Evolutionary conservation across 2,113 vertebrate species (phyloP).

Genomic region (Poecile atricapillus): DNA sequence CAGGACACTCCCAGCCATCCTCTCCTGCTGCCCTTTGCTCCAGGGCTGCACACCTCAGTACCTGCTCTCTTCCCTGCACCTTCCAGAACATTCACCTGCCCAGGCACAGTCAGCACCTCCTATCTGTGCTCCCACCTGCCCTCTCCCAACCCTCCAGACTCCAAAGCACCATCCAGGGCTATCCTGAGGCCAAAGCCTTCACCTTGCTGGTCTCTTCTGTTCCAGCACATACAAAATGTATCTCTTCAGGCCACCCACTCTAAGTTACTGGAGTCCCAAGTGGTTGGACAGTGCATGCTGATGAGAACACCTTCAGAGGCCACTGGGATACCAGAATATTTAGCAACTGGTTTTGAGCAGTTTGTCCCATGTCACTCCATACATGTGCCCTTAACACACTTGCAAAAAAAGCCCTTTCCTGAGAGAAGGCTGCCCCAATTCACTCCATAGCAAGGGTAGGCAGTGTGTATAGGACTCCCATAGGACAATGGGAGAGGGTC

Average conservation of each 20-base stretch:
- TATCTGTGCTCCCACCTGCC: not conserved
- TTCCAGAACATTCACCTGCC: not conserved
- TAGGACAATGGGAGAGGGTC: not conserved
- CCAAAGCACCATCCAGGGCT: not conserved
- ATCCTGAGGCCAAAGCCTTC: not conserved
- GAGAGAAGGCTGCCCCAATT: not conserved
- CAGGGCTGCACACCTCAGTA: not conserved
- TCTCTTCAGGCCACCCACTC: not conserved
- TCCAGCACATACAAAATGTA: not conserved
- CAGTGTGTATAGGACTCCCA: not conserved
- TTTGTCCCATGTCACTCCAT: not conserved
- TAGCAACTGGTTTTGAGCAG: not conserved
- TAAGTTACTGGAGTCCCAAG: not conserved
- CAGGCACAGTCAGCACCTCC: not conserved
- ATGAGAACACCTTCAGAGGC: not conserved
- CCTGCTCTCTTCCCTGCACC: not conserved
- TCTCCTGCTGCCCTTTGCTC: not conserved
- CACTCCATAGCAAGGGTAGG: not conserved
- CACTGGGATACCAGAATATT: not conserved
- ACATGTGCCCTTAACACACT: not conserved
- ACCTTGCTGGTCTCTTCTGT: not conserved
- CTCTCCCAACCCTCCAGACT: not conserved
- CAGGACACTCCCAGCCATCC: not conserved
- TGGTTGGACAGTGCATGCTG: not conserved
- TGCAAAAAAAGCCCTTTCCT: not conserved